These are phyloP conservation scores for Piezodorus guildinii DNA, from an alignment of 1,140 invertebrate genomes.

Conservation along the genomic window DNA sequence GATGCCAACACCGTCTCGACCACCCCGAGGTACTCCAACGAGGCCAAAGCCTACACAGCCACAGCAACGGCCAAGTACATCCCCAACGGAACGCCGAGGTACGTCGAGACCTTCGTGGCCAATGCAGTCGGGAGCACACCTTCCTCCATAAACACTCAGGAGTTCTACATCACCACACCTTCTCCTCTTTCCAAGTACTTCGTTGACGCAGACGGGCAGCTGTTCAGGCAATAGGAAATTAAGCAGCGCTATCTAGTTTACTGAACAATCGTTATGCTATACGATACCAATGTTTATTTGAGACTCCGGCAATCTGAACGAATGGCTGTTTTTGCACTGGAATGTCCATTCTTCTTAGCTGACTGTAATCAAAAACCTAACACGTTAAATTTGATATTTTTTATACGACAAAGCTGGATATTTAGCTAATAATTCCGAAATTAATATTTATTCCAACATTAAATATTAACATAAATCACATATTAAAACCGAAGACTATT, in stretches of 20 bases:
- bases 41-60: neutral
- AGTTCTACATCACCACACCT: neutral
- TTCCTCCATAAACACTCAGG: neutral
- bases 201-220: neutral
- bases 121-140: neutral
- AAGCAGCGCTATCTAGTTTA: neutral
- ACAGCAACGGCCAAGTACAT: neutral
- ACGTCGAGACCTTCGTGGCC: neutral
- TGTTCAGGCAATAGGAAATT: neutral
- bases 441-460: no score
- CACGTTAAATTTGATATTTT: no score
- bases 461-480: no score
- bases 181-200: neutral
- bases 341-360: no score
- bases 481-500: no score
- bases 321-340: no score
- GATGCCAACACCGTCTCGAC: neutral
- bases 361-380: no score
- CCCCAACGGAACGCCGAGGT: neutral
- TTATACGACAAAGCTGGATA: no score
- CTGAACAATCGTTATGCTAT: no score
- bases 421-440: no score
- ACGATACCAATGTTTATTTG: no score
- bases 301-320: no score
- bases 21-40: slow-evolving; percentile 1